These are phyloP conservation scores for Catamblyrhynchus diadema DNA, from an alignment of 2,797 vertebrate genomes.

Conservation along the genomic window DNA sequence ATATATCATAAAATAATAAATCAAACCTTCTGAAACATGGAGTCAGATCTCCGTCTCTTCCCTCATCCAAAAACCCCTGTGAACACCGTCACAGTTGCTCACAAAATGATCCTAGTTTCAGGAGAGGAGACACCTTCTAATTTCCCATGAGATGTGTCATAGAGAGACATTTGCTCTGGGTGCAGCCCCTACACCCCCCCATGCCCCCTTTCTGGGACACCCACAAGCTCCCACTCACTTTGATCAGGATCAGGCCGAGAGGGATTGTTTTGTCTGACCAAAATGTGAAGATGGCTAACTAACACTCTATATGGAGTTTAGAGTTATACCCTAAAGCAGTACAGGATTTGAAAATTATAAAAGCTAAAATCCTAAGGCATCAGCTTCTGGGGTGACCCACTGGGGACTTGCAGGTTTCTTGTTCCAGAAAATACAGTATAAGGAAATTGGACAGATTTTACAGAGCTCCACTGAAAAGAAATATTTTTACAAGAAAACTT, in stretches of 20 bases:
- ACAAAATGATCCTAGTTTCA: no score
- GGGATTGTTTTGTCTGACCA: not conserved
- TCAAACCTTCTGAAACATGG: no score
- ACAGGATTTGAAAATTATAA: not conserved
- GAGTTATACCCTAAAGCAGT: not conserved
- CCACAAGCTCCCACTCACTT: not conserved
- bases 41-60: no score
- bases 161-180: not conserved
- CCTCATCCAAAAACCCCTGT: no score
- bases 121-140: not conserved
- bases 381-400: fast-evolving
- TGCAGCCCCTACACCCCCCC: not conserved
- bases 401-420: not conserved
- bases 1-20: no score
- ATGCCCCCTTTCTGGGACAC: not conserved
- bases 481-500: not conserved
- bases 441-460: not conserved
- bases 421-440: not conserved
- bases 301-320: not conserved
- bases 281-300: not conserved
- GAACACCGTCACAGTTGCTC: no score
- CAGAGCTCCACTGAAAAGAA: not conserved
- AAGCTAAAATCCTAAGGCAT: not conserved
- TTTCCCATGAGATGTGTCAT: not conserved
- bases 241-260: not conserved